A percentile compares a stretch with the other conserved stretches of the same genome.
These are phyloP conservation scores for Pedicia rivosa DNA, from an alignment of 2,888 invertebrate species.

Conservation along the genomic window DNA sequence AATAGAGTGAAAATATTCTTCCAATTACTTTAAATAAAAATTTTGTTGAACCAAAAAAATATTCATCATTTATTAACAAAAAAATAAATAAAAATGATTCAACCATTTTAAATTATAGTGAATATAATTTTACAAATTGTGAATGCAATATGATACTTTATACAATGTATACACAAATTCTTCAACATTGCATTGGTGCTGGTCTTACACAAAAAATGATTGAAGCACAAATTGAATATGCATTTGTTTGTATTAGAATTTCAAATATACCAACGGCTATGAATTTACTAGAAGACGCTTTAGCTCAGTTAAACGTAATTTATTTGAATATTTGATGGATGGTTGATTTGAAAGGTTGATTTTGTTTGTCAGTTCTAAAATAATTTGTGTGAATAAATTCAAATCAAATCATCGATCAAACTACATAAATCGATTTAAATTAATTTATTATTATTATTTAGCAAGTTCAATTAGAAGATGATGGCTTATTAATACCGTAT, in stretches of 20 bases:
- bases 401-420: too few relatives aligned
- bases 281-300: slow-evolving; percentile 34
- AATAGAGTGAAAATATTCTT: too few relatives aligned
- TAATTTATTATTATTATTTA: too few relatives aligned
- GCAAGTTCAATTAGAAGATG: too few relatives aligned
- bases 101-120: slow-evolving; percentile 4
- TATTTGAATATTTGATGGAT: too few relatives aligned
- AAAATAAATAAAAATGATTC: slow-evolving; percentile 19
- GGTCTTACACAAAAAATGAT: slow-evolving; percentile 34
- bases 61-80: slow-evolving; percentile 3
- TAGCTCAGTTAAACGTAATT: too few relatives aligned
- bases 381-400: too few relatives aligned
- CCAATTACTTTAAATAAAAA: neutral
- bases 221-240: slow-evolving; percentile 40
- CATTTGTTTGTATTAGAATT: slow-evolving; percentile 36
- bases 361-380: too few relatives aligned
- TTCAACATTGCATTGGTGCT: slow-evolving; percentile 41
- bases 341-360: too few relatives aligned
- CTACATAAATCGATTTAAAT: too few relatives aligned
- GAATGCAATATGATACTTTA: slow-evolving; percentile 40
- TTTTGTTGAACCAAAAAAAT: neutral
- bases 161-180: slow-evolving; percentile 39
- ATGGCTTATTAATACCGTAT: slow-evolving; percentile 19
- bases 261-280: slow-evolving; percentile 40
- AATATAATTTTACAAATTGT: slow-evolving; percentile 35